A percentile compares a stretch with the other conserved stretches of the same genome.
These are phyloP conservation scores for Pterocles orientalis DNA, from an alignment of 2,113 vertebrate genomes.

Conservation along the genomic window DNA sequence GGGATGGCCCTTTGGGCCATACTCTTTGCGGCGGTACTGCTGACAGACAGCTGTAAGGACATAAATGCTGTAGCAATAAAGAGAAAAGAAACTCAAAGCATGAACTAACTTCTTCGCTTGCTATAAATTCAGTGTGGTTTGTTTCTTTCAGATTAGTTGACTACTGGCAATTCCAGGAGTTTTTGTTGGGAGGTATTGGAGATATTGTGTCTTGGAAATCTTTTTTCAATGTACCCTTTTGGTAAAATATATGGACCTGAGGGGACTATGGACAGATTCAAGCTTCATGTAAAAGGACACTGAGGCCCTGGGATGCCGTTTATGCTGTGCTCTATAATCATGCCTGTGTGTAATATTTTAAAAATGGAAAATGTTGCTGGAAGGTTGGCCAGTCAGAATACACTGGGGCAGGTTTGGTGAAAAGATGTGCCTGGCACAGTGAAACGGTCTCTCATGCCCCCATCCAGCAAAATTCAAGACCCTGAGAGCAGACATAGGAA, in stretches of 20 bases:
- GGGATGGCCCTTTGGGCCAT: background rate
- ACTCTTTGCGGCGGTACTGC: background rate
- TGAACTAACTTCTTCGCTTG: background rate
- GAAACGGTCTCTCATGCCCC: background rate
- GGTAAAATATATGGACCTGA: background rate
- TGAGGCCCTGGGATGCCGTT: background rate
- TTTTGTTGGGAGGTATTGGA: background rate
- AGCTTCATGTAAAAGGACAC: background rate
- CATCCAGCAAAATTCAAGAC: background rate
- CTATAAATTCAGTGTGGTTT: background rate
- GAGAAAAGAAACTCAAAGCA: background rate
- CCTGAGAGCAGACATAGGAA: background rate
- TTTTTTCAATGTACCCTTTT: background rate
- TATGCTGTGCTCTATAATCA: background rate
- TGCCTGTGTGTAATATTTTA: background rate
- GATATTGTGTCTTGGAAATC: background rate
- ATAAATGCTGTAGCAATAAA: background rate
- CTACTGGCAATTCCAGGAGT: background rate
- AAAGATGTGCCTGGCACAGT: background rate
- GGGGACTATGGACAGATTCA: background rate
- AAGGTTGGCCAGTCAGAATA: background rate
- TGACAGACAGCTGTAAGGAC: background rate
- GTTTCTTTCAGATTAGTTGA: background rate
- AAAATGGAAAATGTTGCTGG: background rate
- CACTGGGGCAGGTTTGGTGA: background rate